Evolutionary conservation across 1,140 invertebrate genomes (phyloP).

Genomic region (Bombus difficillimus): DNA sequence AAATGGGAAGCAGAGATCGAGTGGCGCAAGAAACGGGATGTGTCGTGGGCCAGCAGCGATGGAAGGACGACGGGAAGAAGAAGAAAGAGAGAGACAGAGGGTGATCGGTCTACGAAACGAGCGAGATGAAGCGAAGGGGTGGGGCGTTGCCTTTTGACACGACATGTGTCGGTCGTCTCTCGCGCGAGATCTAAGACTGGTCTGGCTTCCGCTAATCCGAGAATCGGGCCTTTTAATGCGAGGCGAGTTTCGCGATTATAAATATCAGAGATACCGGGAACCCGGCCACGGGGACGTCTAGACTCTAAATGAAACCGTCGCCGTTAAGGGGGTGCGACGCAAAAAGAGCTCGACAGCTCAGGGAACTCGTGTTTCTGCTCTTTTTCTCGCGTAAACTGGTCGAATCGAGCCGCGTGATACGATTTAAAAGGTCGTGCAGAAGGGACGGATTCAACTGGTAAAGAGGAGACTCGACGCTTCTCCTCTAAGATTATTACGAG

Average conservation of each 20-base stretch:
- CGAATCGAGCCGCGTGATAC: constrained; percentile 2
- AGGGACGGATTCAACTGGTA: no score
- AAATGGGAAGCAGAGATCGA: constrained; percentile 65
- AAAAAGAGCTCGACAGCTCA: constrained; percentile 6
- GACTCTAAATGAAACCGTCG: constrained; percentile 67
- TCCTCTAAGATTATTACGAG: not conserved
- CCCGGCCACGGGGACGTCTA: constrained; percentile 69
- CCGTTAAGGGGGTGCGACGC: constrained; percentile 38
- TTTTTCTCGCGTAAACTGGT: not conserved
- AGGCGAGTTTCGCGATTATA: constrained; percentile 81
- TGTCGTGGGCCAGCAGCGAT: constrained; percentile 14
- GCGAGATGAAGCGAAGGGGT: constrained; percentile 21
- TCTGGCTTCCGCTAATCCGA: constrained; percentile 81
- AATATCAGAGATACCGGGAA: constrained; percentile 82
- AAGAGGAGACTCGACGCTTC: no score
- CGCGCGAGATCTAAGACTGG: constrained; percentile 79
- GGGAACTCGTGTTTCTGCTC: not conserved
- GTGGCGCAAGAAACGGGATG: constrained; percentile 44
- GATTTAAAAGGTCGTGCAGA: not conserved
- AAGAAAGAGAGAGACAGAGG: not conserved
- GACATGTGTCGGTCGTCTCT: constrained; percentile 77
- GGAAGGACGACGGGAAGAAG: constrained; percentile 25
- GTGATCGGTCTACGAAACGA: not conserved
- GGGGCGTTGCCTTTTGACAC: constrained; percentile 68
- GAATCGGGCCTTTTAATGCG: constrained; percentile 82